These are phyloP conservation scores for Stegastes partitus DNA, from an alignment of 2,113 vertebrate species.

Conservation along the genomic window DNA sequence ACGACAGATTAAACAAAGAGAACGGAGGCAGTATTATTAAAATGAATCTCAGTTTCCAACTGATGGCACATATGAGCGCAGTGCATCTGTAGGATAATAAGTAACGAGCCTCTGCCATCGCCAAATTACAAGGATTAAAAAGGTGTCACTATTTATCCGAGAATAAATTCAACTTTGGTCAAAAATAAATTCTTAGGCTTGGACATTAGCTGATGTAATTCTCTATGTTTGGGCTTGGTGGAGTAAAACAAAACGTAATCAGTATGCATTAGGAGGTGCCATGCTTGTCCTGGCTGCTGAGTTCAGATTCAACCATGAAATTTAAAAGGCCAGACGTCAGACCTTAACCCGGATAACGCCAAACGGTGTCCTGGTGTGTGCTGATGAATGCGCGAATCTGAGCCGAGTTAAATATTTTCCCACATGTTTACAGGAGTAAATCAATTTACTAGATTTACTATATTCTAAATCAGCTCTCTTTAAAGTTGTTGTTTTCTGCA, in stretches of 20 bases:
- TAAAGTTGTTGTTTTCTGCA: slow-evolving; percentile 19
- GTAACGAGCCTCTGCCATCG: slow-evolving; percentile 5
- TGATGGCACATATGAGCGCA: not conserved
- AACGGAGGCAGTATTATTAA: not conserved
- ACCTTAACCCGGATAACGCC: slow-evolving; percentile 59
- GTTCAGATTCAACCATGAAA: slow-evolving; percentile 82
- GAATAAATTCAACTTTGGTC: not conserved
- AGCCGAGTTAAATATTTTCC: slow-evolving; percentile 9
- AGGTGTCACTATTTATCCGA: slow-evolving; percentile 10
- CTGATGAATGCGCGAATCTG: slow-evolving; percentile 26
- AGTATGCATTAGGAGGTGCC: not conserved
- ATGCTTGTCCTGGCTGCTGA: slow-evolving; percentile 60
- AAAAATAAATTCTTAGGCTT: not conserved
- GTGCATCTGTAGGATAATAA: not conserved
- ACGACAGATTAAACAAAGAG: not conserved
- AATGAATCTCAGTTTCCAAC: not conserved
- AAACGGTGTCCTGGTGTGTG: slow-evolving; percentile 51
- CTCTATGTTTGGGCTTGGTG: not conserved
- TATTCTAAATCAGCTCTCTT: not conserved
- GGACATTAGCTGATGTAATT: not conserved
- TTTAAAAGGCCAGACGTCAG: slow-evolving; percentile 75
- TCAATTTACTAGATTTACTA: not conserved
- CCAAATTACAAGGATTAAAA: not conserved
- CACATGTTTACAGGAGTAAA: slow-evolving; percentile 6
- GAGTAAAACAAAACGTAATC: slow-evolving; percentile 1